Evolutionary conservation across 2,888 invertebrate species (phyloP).

Genomic region (Ectemnius continuus): DNA sequence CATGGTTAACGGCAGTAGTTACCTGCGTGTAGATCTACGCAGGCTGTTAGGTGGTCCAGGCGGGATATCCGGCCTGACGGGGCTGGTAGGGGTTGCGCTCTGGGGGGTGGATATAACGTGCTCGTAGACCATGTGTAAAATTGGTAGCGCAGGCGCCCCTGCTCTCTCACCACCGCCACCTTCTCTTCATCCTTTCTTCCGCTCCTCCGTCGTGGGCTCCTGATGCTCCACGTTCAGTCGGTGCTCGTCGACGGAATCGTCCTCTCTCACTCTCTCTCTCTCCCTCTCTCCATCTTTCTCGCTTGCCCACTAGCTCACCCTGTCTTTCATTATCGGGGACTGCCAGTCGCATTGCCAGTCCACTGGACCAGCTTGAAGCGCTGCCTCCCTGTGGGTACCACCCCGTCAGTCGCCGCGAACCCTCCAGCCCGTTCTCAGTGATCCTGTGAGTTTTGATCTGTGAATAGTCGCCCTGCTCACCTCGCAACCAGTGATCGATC

Average conservation of each 20-base stretch:
- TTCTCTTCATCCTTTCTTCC: slow-evolving; percentile 59
- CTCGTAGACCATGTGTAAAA: slow-evolving; percentile 64
- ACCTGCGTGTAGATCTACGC: slow-evolving; percentile 39
- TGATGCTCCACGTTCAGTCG: slow-evolving; percentile 61
- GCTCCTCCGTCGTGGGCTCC: slow-evolving; percentile 56
- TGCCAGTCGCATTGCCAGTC: too few species aligned
- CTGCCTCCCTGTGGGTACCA: not conserved
- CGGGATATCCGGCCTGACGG: slow-evolving; percentile 27
- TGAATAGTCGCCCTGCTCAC: too few species aligned
- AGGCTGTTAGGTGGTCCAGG: slow-evolving; percentile 32
- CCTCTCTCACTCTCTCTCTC: slow-evolving; percentile 16
- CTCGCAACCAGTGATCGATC: too few species aligned
- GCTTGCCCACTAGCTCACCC: slow-evolving; percentile 8
- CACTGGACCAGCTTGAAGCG: too few species aligned
- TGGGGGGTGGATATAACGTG: slow-evolving; percentile 52
- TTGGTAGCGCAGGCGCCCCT: slow-evolving; percentile 62
- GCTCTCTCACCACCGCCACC: slow-evolving; percentile 48
- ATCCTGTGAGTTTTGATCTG: not conserved
- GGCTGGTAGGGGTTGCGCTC: slow-evolving; percentile 24
- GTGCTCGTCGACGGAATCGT: slow-evolving; percentile 59
- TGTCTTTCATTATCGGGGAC: slow-evolving; percentile 2
- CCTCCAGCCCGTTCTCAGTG: not conserved
- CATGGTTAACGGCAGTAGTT: slow-evolving; percentile 44
- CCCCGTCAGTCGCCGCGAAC: not conserved
- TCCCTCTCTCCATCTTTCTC: slow-evolving; percentile 1